These are phyloP conservation scores for Pammene aurita DNA, from an alignment of 2,888 invertebrate species.

Conservation along the genomic window DNA sequence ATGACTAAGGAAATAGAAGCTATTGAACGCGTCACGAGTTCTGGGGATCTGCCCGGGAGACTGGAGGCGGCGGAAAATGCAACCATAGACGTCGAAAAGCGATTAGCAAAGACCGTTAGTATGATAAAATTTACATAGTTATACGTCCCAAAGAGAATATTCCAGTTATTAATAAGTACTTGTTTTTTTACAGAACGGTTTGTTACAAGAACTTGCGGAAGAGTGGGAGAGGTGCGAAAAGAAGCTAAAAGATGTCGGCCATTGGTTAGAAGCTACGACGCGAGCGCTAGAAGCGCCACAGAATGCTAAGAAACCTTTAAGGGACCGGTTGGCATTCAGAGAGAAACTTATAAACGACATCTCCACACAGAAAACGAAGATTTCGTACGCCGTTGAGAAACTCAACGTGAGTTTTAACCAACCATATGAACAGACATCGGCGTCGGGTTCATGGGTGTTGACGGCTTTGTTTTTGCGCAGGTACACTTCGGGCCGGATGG, in stretches of 20 bases:
- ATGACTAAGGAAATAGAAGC: constrained; percentile 95
- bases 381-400: constrained; percentile 94
- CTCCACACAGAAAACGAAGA: constrained; percentile 94
- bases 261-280: constrained; percentile 94
- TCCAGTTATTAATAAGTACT: too few species aligned
- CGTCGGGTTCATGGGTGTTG: background rate
- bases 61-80: constrained; percentile 93
- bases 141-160: too few species aligned
- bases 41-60: constrained; percentile 92
- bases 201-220: constrained; percentile 95
- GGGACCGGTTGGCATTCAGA: constrained; percentile 92
- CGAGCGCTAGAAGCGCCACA: constrained; percentile 90
- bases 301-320: constrained; percentile 92
- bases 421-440: background rate
- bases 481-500: constrained; percentile 95
- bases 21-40: constrained; percentile 91
- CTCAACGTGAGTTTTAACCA: constrained; percentile 86
- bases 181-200: constrained; percentile 86
- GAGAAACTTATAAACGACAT: constrained; percentile 95
- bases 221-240: constrained; percentile 98
- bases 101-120: constrained; percentile 92
- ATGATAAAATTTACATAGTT: background rate
- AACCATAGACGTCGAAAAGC: constrained; percentile 92
- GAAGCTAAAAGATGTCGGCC: constrained; percentile 94
- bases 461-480: constrained; percentile 65